Percentiles rank a stretch among this genome's conserved stretches.
phyloP scores from a whole-genome alignment of 2,888 invertebrate genomes.

The Pyrochroa serraticornis region DNA sequence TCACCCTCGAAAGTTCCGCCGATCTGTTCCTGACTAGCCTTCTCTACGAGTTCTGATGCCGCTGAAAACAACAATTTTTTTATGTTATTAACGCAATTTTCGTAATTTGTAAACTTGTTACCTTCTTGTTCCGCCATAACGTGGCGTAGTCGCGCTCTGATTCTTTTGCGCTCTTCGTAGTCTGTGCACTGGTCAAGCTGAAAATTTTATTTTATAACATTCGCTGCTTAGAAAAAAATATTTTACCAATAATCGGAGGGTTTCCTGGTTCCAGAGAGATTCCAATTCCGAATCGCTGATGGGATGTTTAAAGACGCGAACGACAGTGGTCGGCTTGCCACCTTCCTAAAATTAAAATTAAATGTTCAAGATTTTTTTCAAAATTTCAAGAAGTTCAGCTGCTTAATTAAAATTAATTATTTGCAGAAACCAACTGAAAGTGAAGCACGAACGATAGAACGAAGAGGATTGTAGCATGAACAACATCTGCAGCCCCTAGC shows the following conservation, averaged over 20 bases:
- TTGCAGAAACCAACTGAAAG: too few species aligned
- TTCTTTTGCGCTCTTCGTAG: constrained; percentile 84
- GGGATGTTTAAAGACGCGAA: constrained; percentile 55
- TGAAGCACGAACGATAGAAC: too few species aligned
- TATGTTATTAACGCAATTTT: not conserved
- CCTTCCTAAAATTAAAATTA: constrained; percentile 45
- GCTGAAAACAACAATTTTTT: constrained; percentile 51
- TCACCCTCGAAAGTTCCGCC: constrained; percentile 67
- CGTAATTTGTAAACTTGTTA: constrained; percentile 53
- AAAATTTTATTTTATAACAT: constrained; percentile 38
- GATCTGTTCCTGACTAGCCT: constrained; percentile 56
- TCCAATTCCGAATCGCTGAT: constrained; percentile 68
- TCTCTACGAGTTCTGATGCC: constrained; percentile 61
- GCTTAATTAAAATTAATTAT: too few species aligned
- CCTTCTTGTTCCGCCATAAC: constrained; percentile 89
- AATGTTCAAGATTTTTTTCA: not conserved
- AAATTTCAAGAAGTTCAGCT: too few species aligned
- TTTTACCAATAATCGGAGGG: constrained; percentile 73
- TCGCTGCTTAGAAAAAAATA: not conserved
- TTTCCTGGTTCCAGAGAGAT: constrained; percentile 79
- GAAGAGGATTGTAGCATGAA: too few species aligned
- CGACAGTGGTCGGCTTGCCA: constrained; percentile 52
- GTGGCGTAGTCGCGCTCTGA: constrained; percentile 80
- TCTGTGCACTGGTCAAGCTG: constrained; percentile 85
- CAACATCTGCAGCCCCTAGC: too few species aligned